Base-by-base conservation (phyloP, 2,113 vertebrate species). In the Speoplatyrhinus poulsoni region DNA sequence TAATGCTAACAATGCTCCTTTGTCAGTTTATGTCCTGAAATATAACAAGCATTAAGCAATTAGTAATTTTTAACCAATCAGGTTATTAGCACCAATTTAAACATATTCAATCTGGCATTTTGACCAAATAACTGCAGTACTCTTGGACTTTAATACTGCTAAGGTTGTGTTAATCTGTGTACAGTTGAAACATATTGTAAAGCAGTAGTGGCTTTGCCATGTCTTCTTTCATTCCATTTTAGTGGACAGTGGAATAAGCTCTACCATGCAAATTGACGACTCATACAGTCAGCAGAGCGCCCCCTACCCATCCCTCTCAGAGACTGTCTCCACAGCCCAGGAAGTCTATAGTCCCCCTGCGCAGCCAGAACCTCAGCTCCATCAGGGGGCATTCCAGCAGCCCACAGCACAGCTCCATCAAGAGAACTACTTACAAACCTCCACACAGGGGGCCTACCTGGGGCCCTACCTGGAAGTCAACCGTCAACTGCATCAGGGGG, bases 251-350 rank as follows among this genome's bases (percentile, higher is more conserved):
- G 93, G 93, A 57, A 89, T 94, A 74, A 94, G 92, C 73, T 93
- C 94, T 54, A 87, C 93, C 0, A 88, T 96, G 55, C 94, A 95
- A 65, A 92, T 93, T 0, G 95, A 97, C 17, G 93, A 93, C 0
- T 91, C 93, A 67, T 94, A 92, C 88, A 94, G 93, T 92, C 96
- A 97, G 90, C 95, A 95, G 53, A 96, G 94, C 1, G 90, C 91
- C 53, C 82, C 93, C 77, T 95, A 95, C 86, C 95, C 94, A 0
- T 94, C 94, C 0, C 82, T 93, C 48, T 90, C 90, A 0, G 96
- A 99, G 0, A 17, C 93, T 0, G 83, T 89, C 0, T 90, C 92
- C 3, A 80, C 93, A 1, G 69, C 88, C 41, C 86, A 94, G 61
- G 91, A 89, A 1, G 77, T 89, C 60, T 85, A 82, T 77, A 88